Evolutionary conservation across 2,113 vertebrate species (phyloP).

Genomic region (Hymenochirus boettgeri): DNA sequence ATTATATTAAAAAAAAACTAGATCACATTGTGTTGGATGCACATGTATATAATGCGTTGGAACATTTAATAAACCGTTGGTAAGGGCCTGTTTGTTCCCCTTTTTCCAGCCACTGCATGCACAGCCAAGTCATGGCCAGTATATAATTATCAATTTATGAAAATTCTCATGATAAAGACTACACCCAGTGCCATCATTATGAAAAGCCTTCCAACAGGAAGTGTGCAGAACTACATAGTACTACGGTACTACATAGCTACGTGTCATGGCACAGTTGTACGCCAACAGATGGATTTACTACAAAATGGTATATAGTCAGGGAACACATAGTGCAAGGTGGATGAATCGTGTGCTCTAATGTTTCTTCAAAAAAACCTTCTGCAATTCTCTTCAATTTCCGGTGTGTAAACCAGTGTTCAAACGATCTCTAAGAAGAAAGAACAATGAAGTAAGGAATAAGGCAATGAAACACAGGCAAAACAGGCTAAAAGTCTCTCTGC

Average conservation of each 20-base stretch:
- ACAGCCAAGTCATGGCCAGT: constrained; percentile 61
- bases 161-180: constrained; percentile 63
- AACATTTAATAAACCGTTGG: constrained; percentile 62
- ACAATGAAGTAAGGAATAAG: background rate
- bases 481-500: no score
- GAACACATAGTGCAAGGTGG: constrained; percentile 50
- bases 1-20: constrained; percentile 51
- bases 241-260: constrained; percentile 52
- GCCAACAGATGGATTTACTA: constrained; percentile 70
- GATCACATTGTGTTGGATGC: no score
- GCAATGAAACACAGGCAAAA: no score
- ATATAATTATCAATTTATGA: constrained; percentile 65
- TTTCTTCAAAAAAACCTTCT: constrained; percentile 68
- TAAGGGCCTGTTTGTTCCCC: constrained; percentile 55
- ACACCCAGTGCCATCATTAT: constrained; percentile 47
- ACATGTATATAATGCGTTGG: constrained; percentile 61
- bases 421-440: constrained; percentile 55
- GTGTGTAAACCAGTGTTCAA: constrained; percentile 52
- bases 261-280: constrained; percentile 60
- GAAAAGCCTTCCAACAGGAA: constrained; percentile 45
- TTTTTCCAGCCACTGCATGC: constrained; percentile 68
- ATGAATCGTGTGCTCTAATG: constrained; percentile 65
- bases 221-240: no score
- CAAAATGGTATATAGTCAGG: constrained; percentile 50
- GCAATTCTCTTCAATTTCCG: constrained; percentile 56